Evolutionary conservation across 2,797 vertebrate species (phyloP).

Genomic region (Lates japonicus): DNA sequence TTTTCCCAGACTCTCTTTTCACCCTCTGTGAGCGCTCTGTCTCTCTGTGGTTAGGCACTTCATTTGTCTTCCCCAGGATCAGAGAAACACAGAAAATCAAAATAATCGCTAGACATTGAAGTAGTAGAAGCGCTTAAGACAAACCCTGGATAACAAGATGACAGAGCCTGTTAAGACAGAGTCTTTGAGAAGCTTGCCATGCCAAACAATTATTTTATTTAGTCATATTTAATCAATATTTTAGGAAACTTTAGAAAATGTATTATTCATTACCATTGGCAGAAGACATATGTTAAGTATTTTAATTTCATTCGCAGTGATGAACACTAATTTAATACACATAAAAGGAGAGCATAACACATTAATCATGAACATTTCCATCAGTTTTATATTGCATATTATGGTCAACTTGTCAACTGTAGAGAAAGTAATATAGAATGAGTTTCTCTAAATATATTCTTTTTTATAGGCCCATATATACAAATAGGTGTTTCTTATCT

Average conservation of each 20-base stretch:
- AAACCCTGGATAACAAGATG: conserved; percentile 79
- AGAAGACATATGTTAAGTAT: background rate
- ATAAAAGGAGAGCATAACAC: background rate
- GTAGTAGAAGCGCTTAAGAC: conserved; percentile 57
- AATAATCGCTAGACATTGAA: conserved; percentile 81
- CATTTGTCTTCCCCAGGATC: conserved; percentile 84
- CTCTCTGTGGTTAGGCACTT: conserved; percentile 84
- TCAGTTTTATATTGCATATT: background rate
- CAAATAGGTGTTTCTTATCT: background rate
- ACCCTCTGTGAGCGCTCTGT: conserved; percentile 77
- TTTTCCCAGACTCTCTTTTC: conserved; percentile 83
- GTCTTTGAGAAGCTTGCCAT: conserved; percentile 25
- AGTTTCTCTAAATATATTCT: background rate
- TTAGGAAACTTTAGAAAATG: background rate
- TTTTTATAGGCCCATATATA: background rate
- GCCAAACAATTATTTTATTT: conserved; percentile 21
- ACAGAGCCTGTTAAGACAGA: conserved; percentile 56
- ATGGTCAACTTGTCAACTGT: conserved; percentile 1
- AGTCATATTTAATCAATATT: conserved; percentile 10
- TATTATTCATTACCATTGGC: background rate
- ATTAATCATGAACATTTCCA: background rate
- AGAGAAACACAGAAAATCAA: conserved; percentile 81
- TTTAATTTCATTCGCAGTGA: background rate
- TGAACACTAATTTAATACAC: background rate
- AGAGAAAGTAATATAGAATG: background rate